Conservation (phyloP, 2,113 vertebrate species). For the Empidonax traillii region DNA sequence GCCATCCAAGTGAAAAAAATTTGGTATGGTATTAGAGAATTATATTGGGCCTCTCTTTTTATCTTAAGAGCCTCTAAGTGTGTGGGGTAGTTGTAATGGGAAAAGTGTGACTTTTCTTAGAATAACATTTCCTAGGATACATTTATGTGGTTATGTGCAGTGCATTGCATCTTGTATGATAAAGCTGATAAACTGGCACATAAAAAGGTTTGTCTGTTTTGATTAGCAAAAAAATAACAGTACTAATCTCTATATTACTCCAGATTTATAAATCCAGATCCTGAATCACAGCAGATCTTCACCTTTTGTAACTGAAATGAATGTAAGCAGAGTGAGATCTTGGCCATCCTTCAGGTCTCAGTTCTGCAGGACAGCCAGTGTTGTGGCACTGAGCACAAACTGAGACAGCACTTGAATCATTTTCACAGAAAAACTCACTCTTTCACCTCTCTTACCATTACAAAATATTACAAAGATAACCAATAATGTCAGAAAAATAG, state of each 20-base stretch:
- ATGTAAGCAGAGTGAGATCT: neutral
- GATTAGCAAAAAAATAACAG: neutral
- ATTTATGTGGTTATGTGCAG: neutral
- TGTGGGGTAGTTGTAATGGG: neutral
- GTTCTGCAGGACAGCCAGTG: neutral
- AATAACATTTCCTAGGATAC: neutral
- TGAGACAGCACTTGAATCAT: neutral
- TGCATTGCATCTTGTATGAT: neutral
- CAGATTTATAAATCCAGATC: neutral
- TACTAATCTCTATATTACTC: neutral
- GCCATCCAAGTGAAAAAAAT: conserved; percentile 14
- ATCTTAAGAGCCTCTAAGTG: conserved; percentile 7
- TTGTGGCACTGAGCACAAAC: neutral
- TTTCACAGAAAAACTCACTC: neutral
- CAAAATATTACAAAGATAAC: neutral
- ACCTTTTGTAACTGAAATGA: neutral
- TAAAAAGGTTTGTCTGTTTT: neutral
- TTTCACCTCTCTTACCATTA: neutral
- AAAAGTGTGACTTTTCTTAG: neutral
- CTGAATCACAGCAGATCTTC: neutral
- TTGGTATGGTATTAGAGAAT: neutral
- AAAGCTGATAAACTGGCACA: neutral
- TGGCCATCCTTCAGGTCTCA: neutral
- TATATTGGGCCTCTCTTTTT: neutral
- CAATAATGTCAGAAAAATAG: neutral